Base-by-base conservation (phyloP, 2,888 invertebrate genomes). In the Thecocarcelia acutangulata region DNA sequence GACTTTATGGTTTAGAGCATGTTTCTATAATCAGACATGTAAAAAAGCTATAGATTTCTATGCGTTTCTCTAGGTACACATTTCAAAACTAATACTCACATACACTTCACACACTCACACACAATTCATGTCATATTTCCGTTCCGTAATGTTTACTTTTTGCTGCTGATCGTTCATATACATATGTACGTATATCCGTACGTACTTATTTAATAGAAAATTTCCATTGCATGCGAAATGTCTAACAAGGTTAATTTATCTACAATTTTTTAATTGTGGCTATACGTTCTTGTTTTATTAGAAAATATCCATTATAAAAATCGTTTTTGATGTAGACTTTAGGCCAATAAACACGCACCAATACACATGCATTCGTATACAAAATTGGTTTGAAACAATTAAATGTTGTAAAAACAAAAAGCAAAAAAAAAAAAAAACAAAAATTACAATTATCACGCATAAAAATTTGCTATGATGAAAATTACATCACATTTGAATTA, bases 161-260 rank as follows among this genome's bases (percentile, higher is more conserved):
- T 12, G 17, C 42, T 73, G 63, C 68, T 54, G 72, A 61, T 79
- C 79, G 72, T 56, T 79, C 59, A 64, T 59, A 33, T 33, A 33
- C n/a, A n/a, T n/a, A n/a, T n/a, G n/a, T n/a, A n/a, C n/a, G n/a
- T n/a, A n/a, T n/a, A n/a, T n/a, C n/a, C n/a, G n/a, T n/a, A n/a
- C n/a, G n/a, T n/a, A n/a, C 9, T 33, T 9, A 75, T 66, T 59
- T 78, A 82, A 82, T 82, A 78, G 78, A 78, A 82, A 78, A 82
- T 82, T 82, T 82, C 74, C 74, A 78, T 82, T 64, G 82, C 82
- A 82, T 82, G 82, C 75, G 78, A 82, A 78, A 78, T 70, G 74
- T 74, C 78, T 75, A 83, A 82, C 84, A 80, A 83, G 83, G 82
- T 83, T 84, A 83, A 83, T 82, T 84, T 83, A 80, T 80, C 80